Evolutionary conservation across 2,888 invertebrate species (phyloP).

Genomic region (Phengaris alcon): DNA sequence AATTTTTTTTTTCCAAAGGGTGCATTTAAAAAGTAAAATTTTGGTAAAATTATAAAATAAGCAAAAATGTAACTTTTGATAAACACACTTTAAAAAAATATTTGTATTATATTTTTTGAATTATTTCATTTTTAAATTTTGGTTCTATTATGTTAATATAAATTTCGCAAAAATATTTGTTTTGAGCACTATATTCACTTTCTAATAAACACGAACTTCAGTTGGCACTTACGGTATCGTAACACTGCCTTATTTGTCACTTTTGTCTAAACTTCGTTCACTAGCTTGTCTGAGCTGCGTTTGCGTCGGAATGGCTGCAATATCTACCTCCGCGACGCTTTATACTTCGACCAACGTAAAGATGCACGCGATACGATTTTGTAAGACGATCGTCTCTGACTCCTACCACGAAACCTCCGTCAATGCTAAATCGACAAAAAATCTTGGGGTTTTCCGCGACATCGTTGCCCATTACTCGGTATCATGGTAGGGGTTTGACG

Average conservation of each 20-base stretch:
- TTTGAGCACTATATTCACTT: slow-evolving; percentile 21
- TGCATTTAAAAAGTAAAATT: too few relatives aligned
- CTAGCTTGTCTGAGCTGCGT: slow-evolving; percentile 69
- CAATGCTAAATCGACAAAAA: slow-evolving; percentile 38
- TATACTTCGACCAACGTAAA: slow-evolving; percentile 75
- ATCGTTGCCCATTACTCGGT: slow-evolving; percentile 30
- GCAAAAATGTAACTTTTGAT: too few relatives aligned
- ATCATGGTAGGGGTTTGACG: slow-evolving; percentile 65
- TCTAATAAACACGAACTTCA: slow-evolving; percentile 21
- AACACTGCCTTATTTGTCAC: slow-evolving; percentile 59
- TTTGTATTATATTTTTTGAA: neutral
- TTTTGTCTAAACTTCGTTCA: slow-evolving; percentile 55
- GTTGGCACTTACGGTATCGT: slow-evolving; percentile 55
- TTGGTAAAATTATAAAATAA: too few relatives aligned
- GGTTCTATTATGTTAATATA: neutral
- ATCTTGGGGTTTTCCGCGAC: slow-evolving; percentile 37
- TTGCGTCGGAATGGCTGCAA: slow-evolving; percentile 72
- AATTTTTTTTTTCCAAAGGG: too few relatives aligned
- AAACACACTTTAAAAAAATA: neutral
- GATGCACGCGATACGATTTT: slow-evolving; percentile 72
- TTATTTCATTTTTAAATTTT: neutral
- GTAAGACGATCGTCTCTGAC: slow-evolving; percentile 68
- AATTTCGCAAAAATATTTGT: neutral
- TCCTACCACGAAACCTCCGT: slow-evolving; percentile 57
- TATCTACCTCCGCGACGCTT: slow-evolving; percentile 67